Evolutionary conservation across 2,797 vertebrate species (phyloP).

Genomic region (Aeoliscus strigatus): DNA sequence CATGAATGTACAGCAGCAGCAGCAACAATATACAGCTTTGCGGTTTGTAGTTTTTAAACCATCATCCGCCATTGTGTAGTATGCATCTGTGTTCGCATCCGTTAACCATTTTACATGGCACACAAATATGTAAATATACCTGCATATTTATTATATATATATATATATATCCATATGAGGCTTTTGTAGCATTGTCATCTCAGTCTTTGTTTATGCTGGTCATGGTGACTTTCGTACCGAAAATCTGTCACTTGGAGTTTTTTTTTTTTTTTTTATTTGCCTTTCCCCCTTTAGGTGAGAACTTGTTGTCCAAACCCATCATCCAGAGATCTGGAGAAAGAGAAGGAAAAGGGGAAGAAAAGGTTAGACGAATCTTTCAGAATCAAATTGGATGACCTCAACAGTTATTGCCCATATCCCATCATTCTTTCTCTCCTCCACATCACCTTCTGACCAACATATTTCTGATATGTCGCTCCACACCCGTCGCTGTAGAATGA

Average conservation of each 20-base stretch:
- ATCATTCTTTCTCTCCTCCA: no score
- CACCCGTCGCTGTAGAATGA: no score
- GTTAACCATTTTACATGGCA: conserved; percentile 72
- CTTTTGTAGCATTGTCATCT: conserved; percentile 69
- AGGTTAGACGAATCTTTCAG: no score
- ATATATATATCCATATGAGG: conserved; percentile 61
- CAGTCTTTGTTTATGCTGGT: conserved; percentile 79
- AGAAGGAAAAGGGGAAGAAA: background rate
- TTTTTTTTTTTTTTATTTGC: conserved; percentile 42
- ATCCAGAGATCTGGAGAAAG: conserved; percentile 51
- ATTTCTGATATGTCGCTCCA: no score
- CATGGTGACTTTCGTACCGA: conserved; percentile 81
- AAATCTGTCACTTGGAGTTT: conserved; percentile 65
- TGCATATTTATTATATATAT: conserved; percentile 39
- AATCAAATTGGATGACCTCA: no score
- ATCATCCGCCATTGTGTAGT: conserved; percentile 76
- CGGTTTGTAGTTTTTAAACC: conserved; percentile 80
- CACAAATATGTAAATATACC: conserved; percentile 61
- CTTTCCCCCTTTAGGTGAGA: conserved; percentile 59
- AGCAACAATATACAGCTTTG: conserved; percentile 89
- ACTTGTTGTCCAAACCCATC: conserved; percentile 66
- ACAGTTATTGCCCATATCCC: no score
- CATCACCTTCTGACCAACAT: no score
- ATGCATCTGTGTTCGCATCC: conserved; percentile 57
- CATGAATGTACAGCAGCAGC: conserved; percentile 89